Percentiles rank a stretch among this genome's conserved stretches.
phyloP scores from a whole-genome alignment of 2,797 vertebrate species.

The Enteromius paludinosus region DNA sequence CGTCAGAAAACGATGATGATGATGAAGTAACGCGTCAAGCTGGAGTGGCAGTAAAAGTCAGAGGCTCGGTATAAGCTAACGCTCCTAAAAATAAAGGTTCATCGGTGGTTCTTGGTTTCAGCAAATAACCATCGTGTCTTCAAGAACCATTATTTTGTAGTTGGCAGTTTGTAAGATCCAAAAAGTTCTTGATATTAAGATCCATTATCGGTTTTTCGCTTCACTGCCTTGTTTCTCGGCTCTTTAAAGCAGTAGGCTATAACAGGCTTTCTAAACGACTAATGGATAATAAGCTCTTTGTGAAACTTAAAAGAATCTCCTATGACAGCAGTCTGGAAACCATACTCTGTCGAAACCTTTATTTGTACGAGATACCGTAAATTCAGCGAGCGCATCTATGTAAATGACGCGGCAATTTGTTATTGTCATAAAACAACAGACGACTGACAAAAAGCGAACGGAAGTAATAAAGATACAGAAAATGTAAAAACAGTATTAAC shows the following conservation, averaged over 20 bases:
- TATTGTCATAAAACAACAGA: conserved; percentile 15
- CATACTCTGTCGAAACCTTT: background rate
- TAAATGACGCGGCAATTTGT: conserved; percentile 12
- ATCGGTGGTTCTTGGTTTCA: background rate
- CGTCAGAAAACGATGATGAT: conserved; percentile 39
- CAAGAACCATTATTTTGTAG: background rate
- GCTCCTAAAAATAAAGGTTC: conserved; percentile 27
- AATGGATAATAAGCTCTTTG: background rate
- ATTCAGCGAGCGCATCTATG: background rate
- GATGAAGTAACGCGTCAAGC: conserved; percentile 38
- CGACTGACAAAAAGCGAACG: conserved; percentile 3
- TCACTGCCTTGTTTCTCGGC: background rate
- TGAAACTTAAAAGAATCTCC: conserved; percentile 1
- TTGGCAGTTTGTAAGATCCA: background rate
- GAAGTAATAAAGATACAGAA: conserved; percentile 14
- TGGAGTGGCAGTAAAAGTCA: conserved; percentile 25
- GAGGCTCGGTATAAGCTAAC: conserved; percentile 19
- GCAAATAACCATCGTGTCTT: background rate
- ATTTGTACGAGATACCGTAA: background rate
- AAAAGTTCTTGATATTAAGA: background rate
- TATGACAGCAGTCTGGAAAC: background rate
- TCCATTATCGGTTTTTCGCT: background rate
- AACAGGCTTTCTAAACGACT: background rate
- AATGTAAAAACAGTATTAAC: background rate
- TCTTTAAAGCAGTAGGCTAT: conserved; percentile 2